These are phyloP conservation scores for Phoeniculus purpureus DNA, from an alignment of 2,797 vertebrate genomes.

Conservation along the genomic window DNA sequence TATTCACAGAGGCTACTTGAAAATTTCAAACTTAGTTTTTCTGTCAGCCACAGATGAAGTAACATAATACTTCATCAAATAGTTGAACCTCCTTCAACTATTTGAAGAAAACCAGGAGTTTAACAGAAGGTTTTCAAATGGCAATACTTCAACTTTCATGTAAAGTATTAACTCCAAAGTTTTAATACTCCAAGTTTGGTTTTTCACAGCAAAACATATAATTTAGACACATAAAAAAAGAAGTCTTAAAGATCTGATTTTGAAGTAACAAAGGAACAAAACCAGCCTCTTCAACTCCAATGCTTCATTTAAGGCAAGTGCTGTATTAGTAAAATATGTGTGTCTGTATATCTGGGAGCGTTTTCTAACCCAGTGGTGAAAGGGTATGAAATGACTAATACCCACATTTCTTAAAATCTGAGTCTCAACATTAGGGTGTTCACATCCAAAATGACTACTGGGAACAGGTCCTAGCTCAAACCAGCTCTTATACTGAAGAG, in stretches of 20 bases:
- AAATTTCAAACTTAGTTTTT: neutral
- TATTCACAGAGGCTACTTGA: neutral
- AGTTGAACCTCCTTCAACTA: neutral
- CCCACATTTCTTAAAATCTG: neutral
- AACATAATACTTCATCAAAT: neutral
- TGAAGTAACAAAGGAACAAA: neutral
- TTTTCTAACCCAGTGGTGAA: neutral
- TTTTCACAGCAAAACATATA: neutral
- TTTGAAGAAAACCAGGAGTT: neutral
- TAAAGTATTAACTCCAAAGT: neutral
- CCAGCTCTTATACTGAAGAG: neutral
- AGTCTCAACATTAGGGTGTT: neutral
- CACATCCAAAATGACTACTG: neutral
- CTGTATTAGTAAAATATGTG: neutral
- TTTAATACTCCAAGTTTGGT: neutral
- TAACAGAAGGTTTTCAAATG: neutral
- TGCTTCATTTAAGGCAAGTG: neutral
- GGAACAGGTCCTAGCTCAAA: neutral
- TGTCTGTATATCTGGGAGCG: neutral
- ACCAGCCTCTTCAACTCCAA: neutral
- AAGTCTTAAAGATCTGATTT: neutral
- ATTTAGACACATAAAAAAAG: neutral
- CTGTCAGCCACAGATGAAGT: neutral
- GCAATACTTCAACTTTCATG: neutral
- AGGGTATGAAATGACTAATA: neutral